Evolutionary conservation across 2,113 vertebrate species (phyloP).

Genomic region (Sturnira hondurensis): DNA sequence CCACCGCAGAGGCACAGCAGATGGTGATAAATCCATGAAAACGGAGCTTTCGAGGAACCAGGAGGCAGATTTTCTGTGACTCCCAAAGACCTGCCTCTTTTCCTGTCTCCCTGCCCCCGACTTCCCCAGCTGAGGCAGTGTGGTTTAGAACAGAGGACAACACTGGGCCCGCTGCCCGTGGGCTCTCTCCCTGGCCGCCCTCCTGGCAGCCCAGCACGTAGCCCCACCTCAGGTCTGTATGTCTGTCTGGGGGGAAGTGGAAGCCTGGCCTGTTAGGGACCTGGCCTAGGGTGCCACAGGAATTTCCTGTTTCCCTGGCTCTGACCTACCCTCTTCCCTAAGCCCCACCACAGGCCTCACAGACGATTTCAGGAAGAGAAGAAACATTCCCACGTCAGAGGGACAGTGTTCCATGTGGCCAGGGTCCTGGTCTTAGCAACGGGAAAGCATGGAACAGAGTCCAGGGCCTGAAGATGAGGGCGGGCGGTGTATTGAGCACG

Average conservation of each 20-base stretch:
- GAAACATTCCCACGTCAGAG: accelerated
- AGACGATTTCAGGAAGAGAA: neutral
- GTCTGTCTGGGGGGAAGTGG: neutral
- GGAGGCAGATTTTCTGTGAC: neutral
- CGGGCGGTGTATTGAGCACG: too few relatives aligned
- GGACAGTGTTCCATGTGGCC: neutral
- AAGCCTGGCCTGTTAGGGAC: neutral
- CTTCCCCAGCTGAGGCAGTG: neutral
- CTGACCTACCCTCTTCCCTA: too few relatives aligned
- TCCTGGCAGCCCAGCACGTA: neutral
- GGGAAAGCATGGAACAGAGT: neutral
- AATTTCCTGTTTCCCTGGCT: neutral
- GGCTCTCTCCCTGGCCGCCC: neutral
- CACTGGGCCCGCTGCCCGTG: accelerated
- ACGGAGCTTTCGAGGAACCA: neutral
- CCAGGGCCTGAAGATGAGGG: neutral
- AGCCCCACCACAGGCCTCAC: neutral
- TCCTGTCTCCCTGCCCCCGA: too few relatives aligned
- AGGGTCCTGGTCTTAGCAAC: neutral
- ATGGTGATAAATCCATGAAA: neutral
- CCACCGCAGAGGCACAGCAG: neutral
- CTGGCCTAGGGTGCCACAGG: neutral
- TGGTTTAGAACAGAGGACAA: neutral
- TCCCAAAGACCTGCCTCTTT: neutral
- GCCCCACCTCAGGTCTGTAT: accelerated